These are phyloP conservation scores for Spea bombifrons DNA, from an alignment of 2,113 vertebrate species.

Conservation along the genomic window DNA sequence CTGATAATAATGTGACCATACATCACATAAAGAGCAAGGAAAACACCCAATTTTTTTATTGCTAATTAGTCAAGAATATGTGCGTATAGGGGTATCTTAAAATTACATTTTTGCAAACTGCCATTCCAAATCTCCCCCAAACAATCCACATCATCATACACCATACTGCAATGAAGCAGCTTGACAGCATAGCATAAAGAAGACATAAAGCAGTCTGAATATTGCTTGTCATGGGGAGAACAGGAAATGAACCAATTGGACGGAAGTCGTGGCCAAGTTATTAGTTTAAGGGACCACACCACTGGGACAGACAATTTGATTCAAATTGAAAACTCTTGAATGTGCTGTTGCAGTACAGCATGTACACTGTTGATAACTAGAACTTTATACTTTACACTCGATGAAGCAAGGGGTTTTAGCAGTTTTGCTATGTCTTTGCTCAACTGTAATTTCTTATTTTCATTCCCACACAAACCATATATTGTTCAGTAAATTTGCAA, in stretches of 20 bases:
- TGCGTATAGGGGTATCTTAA: constrained; percentile 61
- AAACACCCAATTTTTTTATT: constrained; percentile 57
- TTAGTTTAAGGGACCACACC: constrained; percentile 56
- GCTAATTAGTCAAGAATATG: constrained; percentile 63
- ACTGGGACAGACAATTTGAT: constrained; percentile 45
- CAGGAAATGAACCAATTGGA: constrained; percentile 66
- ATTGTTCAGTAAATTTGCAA: too few relatives aligned
- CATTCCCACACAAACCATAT: too few relatives aligned
- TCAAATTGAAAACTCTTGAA: constrained; percentile 29
- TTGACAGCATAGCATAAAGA: constrained; percentile 68
- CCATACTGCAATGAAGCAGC: constrained; percentile 63
- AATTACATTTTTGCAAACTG: constrained; percentile 65
- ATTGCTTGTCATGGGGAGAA: constrained; percentile 56
- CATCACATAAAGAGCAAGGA: constrained; percentile 66
- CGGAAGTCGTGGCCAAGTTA: constrained; percentile 58
- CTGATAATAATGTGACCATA: constrained; percentile 74
- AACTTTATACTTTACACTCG: too few relatives aligned
- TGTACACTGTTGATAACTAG: background rate
- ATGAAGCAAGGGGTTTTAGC: too few relatives aligned
- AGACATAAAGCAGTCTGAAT: constrained; percentile 60
- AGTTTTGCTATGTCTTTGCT: too few relatives aligned
- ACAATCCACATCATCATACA: constrained; percentile 59
- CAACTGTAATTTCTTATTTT: too few relatives aligned
- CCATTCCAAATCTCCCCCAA: constrained; percentile 55
- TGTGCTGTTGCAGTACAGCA: constrained; percentile 40